Evolutionary conservation across 2,113 vertebrate species (phyloP).

Genomic region (Tenrec ecaudatus): DNA sequence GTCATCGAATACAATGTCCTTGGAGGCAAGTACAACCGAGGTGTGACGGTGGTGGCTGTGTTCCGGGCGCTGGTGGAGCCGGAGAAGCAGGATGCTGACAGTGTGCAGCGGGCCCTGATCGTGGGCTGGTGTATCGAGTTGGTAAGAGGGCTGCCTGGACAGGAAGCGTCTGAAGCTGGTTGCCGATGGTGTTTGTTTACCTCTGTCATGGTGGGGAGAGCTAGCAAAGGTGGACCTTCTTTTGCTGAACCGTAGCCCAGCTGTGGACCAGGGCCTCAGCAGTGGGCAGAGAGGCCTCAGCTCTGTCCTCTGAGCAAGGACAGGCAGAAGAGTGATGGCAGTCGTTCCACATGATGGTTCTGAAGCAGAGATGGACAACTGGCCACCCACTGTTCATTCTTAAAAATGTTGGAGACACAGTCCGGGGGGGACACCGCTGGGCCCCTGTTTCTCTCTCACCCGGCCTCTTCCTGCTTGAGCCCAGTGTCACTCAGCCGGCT

Average conservation of each 20-base stretch:
- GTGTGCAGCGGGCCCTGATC: constrained; percentile 87
- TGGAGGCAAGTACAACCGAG: constrained; percentile 95
- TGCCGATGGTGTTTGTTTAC: neutral
- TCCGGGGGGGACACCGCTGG: too few relatives aligned
- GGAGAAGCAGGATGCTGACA: constrained; percentile 81
- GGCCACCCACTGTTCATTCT: neutral
- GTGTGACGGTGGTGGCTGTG: constrained; percentile 91
- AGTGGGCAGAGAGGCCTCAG: neutral
- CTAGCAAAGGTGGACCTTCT: neutral
- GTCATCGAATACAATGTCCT: constrained; percentile 91
- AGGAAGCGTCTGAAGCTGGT: neutral
- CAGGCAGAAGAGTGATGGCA: neutral
- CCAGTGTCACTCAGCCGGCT: neutral
- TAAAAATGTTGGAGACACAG: neutral
- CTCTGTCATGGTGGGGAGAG: neutral
- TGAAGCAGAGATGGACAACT: neutral
- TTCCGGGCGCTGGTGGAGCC: constrained; percentile 88
- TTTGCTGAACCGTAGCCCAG: neutral
- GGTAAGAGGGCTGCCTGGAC: constrained; percentile 85
- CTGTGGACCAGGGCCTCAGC: neutral
- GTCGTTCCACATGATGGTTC: neutral
- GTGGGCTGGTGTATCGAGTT: constrained; percentile 97
- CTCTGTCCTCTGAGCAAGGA: neutral
- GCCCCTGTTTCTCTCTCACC: too few relatives aligned
- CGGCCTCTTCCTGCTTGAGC: too few relatives aligned